phyloP scores from a whole-genome alignment of 2,113 vertebrate genomes.

The Passer domesticus region DNA sequence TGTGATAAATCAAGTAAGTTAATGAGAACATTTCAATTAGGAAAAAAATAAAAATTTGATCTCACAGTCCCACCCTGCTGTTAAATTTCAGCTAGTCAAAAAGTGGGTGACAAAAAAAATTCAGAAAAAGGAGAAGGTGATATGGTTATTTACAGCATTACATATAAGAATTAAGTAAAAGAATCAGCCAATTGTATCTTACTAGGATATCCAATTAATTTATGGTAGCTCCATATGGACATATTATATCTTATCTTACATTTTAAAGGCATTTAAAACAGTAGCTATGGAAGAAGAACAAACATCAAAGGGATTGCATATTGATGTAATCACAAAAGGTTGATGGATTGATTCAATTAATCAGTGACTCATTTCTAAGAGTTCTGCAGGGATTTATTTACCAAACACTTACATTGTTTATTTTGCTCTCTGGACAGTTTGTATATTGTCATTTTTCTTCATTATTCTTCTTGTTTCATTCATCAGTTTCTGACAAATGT shows the following conservation, averaged over 20 bases:
- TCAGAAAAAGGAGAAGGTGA: not conserved
- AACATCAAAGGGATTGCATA: slow-evolving; percentile 52
- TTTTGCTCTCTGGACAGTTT: slow-evolving; percentile 31
- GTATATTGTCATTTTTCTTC: slow-evolving; percentile 71
- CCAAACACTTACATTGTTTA: slow-evolving; percentile 57
- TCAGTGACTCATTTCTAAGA: slow-evolving; percentile 69
- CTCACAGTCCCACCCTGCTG: not conserved
- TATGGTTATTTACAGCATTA: not conserved
- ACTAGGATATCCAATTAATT: not conserved
- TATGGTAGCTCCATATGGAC: not conserved
- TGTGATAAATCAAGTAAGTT: not conserved
- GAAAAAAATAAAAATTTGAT: not conserved
- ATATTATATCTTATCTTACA: not conserved
- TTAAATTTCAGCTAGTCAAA: not conserved
- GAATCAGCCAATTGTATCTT: not conserved
- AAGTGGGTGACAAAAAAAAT: not conserved
- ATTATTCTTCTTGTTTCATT: slow-evolving; percentile 69
- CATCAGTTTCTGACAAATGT: slow-evolving; percentile 55
- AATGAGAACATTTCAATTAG: not conserved
- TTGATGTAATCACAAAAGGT: slow-evolving; percentile 63
- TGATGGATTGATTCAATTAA: slow-evolving; percentile 79
- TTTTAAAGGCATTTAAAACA: slow-evolving; percentile 46
- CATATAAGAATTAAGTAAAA: not conserved
- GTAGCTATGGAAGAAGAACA: slow-evolving; percentile 14
- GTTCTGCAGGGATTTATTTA: slow-evolving; percentile 70